These are phyloP conservation scores for Spea hammondii DNA, from an alignment of 2,797 vertebrate species.

Conservation along the genomic window DNA sequence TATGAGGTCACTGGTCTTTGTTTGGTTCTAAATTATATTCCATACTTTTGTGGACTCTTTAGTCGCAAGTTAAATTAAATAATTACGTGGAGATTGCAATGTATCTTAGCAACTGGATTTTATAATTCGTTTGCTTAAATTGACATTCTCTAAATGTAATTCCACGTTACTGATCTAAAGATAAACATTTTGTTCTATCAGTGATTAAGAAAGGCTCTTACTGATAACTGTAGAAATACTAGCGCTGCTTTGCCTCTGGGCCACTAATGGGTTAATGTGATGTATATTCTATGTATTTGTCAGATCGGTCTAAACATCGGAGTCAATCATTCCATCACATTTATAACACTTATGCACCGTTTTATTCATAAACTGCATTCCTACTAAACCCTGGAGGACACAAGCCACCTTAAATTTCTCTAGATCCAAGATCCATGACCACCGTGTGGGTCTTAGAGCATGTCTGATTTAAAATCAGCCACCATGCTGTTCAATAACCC, in stretches of 20 bases:
- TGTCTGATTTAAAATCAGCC: conserved; percentile 52
- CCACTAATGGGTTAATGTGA: no score
- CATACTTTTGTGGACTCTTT: conserved; percentile 11
- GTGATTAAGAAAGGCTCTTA: not conserved
- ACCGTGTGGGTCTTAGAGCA: conserved; percentile 38
- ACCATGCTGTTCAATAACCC: conserved; percentile 52
- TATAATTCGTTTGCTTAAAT: conserved; percentile 32
- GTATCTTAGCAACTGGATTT: conserved; percentile 29
- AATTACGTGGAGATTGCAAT: conserved; percentile 8
- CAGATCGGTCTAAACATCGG: not conserved
- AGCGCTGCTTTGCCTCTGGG: no score
- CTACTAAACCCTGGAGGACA: conserved; percentile 5
- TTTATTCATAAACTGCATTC: conserved; percentile 16
- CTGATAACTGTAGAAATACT: no score
- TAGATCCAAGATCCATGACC: conserved; percentile 12
- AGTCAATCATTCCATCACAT: conserved; percentile 38
- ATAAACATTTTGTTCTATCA: conserved; percentile 14
- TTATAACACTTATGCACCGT: conserved; percentile 22
- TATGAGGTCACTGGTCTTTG: conserved; percentile 28
- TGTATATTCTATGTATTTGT: no score
- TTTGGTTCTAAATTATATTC: conserved; percentile 29
- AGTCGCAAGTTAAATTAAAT: conserved; percentile 25
- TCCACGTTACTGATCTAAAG: conserved; percentile 17
- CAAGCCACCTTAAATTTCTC: conserved; percentile 22
- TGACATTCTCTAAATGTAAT: conserved; percentile 16